Evolutionary conservation across 1,140 invertebrate genomes (phyloP).

Genomic region (Heliconius hermathena): DNA sequence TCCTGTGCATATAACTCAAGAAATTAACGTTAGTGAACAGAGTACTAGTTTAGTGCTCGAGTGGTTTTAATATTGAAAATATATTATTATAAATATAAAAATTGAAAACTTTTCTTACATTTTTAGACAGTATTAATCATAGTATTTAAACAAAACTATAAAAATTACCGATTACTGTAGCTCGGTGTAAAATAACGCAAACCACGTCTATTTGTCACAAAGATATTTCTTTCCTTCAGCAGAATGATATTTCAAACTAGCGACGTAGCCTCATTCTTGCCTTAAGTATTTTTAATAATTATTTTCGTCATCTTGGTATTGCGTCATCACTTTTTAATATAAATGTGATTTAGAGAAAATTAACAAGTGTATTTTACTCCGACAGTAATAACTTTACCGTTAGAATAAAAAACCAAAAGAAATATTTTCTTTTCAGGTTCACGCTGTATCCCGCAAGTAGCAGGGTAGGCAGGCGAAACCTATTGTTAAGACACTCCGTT

Average conservation of each 20-base stretch:
- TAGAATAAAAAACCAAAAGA: no score
- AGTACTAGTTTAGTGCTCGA: no score
- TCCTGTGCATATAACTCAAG: no score
- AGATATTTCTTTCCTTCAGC: neutral
- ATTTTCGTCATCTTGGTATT: neutral
- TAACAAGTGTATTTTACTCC: neutral
- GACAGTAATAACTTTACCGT: neutral
- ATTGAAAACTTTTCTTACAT: neutral
- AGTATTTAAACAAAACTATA: neutral
- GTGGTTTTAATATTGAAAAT: no score
- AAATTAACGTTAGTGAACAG: no score
- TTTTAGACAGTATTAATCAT: neutral
- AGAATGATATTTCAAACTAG: constrained; percentile 5
- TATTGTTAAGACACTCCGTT: no score
- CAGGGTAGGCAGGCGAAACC: no score
- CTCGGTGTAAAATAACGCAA: neutral
- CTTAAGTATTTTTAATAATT: neutral
- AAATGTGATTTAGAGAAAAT: neutral
- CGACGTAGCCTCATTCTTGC: neutral
- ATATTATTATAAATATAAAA: no score
- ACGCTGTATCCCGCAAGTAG: no score
- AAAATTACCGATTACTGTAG: constrained; percentile 4
- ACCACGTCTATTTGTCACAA: neutral
- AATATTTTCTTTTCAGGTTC: no score
- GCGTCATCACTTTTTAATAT: neutral